phyloP scores from a whole-genome alignment of 2,888 invertebrate species.

The Nymphalis c-album region DNA sequence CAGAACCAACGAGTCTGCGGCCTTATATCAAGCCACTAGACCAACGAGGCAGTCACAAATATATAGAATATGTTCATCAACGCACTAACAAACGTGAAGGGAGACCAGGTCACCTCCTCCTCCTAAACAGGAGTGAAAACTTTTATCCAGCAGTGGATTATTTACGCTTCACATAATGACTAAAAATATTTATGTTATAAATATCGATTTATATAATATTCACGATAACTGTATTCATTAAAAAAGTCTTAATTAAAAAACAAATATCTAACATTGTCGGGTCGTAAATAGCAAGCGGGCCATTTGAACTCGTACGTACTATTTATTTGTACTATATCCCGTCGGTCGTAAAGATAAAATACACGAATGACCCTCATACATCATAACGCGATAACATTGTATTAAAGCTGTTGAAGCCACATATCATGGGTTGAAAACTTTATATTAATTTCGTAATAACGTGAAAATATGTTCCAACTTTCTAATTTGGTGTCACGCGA shows the following conservation, averaged over 20 bases:
- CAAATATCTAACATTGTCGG: not conserved
- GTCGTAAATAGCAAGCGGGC: slow-evolving; percentile 8
- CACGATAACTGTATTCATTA: not conserved
- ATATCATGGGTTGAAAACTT: slow-evolving; percentile 30
- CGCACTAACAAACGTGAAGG: no score
- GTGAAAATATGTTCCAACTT: slow-evolving; percentile 28
- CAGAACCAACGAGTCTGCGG: no score
- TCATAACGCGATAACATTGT: slow-evolving; percentile 32
- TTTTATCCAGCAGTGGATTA: no score
- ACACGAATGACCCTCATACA: slow-evolving; percentile 29
- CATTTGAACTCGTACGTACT: slow-evolving; percentile 15
- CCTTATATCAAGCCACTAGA: no score
- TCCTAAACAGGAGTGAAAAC: no score
- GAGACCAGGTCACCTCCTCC: no score
- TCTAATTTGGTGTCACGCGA: slow-evolving; percentile 26
- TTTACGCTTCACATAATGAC: no score
- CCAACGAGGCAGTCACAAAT: no score
- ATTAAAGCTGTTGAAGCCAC: slow-evolving; percentile 29
- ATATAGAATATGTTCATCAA: no score
- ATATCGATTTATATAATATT: no score
- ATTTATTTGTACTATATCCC: slow-evolving; percentile 21
- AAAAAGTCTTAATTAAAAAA: not conserved
- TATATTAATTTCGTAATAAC: slow-evolving; percentile 34
- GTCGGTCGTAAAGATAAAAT: slow-evolving; percentile 25
- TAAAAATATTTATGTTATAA: no score